Percentiles rank a stretch among this genome's conserved stretches.
Conservation (phyloP, 2,888 invertebrate genomes). For the Tolmerus cingulatus region DNA sequence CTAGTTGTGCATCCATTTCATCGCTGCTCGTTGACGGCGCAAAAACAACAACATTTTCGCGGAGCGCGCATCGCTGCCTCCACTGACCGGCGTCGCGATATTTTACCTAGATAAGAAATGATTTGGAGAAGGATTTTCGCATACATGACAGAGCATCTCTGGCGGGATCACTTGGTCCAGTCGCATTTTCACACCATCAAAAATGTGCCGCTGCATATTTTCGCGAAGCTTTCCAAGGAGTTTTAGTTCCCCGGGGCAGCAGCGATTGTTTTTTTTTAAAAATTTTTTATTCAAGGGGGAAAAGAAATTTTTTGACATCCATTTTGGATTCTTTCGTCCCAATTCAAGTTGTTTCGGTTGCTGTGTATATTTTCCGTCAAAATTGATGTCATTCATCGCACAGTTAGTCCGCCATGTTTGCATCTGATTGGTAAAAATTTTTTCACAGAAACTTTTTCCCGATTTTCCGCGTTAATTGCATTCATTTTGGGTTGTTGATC, state of each 20-base stretch:
- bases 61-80: slow-evolving; percentile 21
- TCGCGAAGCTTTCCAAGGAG: neutral
- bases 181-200: slow-evolving; percentile 6
- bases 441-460: slow-evolving; percentile 13
- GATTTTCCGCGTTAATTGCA: slow-evolving; percentile 29
- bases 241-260: neutral
- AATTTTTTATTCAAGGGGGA: neutral
- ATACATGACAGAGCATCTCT: neutral
- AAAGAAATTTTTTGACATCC: slow-evolving; percentile 43
- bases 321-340: slow-evolving; percentile 47
- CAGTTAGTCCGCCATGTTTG: slow-evolving; percentile 32
- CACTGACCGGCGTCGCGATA: slow-evolving; percentile 23
- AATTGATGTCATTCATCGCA: slow-evolving; percentile 26
- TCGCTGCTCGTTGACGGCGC: slow-evolving; percentile 5
- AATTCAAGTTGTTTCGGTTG: slow-evolving; percentile 28
- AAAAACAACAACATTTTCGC: slow-evolving; percentile 42
- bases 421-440: neutral
- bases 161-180: neutral
- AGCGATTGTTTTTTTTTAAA: neutral
- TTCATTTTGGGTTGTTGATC: neutral
- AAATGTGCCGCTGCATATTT: neutral
- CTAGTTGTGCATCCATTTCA: neutral
- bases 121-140: neutral
- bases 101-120: slow-evolving; percentile 1
- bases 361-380: slow-evolving; percentile 3